phyloP scores from a whole-genome alignment of 2,113 vertebrate species.

The Chaenogobius annularis region DNA sequence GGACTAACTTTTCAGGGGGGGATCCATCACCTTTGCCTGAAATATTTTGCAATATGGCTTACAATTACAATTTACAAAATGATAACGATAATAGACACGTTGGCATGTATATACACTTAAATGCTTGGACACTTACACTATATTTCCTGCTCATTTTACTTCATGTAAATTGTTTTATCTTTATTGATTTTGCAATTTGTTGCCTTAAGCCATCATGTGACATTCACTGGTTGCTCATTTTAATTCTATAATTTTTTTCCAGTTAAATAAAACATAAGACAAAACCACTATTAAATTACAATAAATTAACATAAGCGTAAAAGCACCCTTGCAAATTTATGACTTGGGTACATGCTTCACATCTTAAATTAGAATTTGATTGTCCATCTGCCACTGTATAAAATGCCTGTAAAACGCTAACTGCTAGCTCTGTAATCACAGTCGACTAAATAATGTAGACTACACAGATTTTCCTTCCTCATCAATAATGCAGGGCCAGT shows the following conservation, averaged over 20 bases:
- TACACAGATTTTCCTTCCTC: constrained; percentile 10
- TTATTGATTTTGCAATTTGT: constrained; percentile 22
- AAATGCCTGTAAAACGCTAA: not conserved
- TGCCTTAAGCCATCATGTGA: constrained; percentile 13
- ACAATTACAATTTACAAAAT: too few species aligned
- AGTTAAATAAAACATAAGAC: not conserved
- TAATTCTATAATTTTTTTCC: not conserved
- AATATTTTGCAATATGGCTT: too few species aligned
- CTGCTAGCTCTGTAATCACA: constrained; percentile 10
- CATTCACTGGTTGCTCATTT: constrained; percentile 18
- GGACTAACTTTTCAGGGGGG: too few species aligned
- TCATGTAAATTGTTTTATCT: constrained; percentile 25
- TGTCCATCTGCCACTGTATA: not conserved
- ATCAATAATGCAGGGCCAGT: constrained; percentile 20
- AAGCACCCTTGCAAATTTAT: not conserved
- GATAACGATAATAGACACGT: not conserved
- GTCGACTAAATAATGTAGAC: constrained; percentile 10
- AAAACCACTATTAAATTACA: not conserved
- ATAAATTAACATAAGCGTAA: not conserved
- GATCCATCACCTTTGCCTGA: too few species aligned
- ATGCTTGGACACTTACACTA: too few species aligned
- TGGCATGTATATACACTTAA: not conserved
- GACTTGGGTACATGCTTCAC: not conserved
- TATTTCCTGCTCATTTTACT: constrained; percentile 17
- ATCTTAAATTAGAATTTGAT: not conserved